A percentile compares a stretch with the other conserved stretches of the same genome.
Conservation (phyloP, 2,888 invertebrate genomes). For the Anorthoa munda region DNA sequence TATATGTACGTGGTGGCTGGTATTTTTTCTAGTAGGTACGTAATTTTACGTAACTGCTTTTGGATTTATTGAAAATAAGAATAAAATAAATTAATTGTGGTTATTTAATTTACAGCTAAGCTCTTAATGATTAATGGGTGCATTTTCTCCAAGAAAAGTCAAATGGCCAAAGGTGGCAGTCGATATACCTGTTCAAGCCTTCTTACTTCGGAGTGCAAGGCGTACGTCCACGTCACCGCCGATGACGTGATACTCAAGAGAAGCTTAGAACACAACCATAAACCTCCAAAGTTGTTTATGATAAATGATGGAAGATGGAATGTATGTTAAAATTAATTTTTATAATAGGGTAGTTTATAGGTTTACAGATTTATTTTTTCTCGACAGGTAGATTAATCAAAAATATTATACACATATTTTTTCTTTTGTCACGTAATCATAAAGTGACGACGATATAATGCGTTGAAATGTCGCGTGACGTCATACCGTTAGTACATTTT, state of each 20-base stretch:
- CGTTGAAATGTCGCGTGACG: too few relatives aligned
- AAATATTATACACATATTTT: too few relatives aligned
- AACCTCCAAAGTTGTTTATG: conserved; percentile 21
- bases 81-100: too few relatives aligned
- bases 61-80: too few relatives aligned
- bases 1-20: neutral
- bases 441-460: too few relatives aligned
- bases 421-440: too few relatives aligned
- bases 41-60: neutral
- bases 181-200: conserved; percentile 72
- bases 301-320: conserved; percentile 29
- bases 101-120: conserved; percentile 53
- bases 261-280: conserved; percentile 44
- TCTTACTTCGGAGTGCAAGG: conserved; percentile 44
- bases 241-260: conserved; percentile 37
- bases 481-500: too few relatives aligned
- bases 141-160: conserved; percentile 68
- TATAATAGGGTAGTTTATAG: too few relatives aligned
- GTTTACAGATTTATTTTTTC: too few relatives aligned
- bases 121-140: conserved; percentile 66
- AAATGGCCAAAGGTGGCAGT: conserved; percentile 53
- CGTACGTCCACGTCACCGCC: conserved; percentile 42
- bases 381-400: too few relatives aligned
- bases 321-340: conserved; percentile 25
- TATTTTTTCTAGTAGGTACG: neutral